Evolutionary conservation across 2,113 vertebrate genomes (phyloP).

Genomic region (Hemiscyllium ocellatum): DNA sequence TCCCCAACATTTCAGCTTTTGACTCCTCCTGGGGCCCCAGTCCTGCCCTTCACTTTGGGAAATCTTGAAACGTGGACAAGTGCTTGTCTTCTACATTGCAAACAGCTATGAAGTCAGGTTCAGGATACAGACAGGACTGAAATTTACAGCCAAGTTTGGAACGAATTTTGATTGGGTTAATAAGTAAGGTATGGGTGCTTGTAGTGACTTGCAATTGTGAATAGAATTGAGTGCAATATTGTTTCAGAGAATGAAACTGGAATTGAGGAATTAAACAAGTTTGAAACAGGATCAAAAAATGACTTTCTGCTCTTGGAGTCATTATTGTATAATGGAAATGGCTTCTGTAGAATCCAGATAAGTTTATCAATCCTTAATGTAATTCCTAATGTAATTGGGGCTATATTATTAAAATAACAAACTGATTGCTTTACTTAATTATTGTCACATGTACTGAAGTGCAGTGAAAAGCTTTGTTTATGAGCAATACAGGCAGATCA

Average conservation of each 20-base stretch:
- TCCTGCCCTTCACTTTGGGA: too few relatives aligned
- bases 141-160: neutral
- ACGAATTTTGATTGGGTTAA: neutral
- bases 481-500: too few relatives aligned
- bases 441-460: too few relatives aligned
- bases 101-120: neutral
- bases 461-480: too few relatives aligned
- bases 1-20: too few relatives aligned
- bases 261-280: neutral
- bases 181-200: neutral
- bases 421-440: neutral
- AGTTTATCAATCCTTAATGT: neutral
- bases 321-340: neutral
- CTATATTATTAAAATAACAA: neutral
- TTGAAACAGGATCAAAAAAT: neutral
- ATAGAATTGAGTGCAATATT: neutral
- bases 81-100: neutral
- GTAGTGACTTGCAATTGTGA: neutral
- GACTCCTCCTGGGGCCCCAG: too few relatives aligned
- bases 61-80: neutral
- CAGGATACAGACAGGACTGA: neutral
- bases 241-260: neutral
- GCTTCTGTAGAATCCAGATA: neutral
- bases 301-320: neutral
- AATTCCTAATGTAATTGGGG: neutral